Conservation (phyloP, 2,113 vertebrate genomes). For the Megalops atlanticus region DNA sequence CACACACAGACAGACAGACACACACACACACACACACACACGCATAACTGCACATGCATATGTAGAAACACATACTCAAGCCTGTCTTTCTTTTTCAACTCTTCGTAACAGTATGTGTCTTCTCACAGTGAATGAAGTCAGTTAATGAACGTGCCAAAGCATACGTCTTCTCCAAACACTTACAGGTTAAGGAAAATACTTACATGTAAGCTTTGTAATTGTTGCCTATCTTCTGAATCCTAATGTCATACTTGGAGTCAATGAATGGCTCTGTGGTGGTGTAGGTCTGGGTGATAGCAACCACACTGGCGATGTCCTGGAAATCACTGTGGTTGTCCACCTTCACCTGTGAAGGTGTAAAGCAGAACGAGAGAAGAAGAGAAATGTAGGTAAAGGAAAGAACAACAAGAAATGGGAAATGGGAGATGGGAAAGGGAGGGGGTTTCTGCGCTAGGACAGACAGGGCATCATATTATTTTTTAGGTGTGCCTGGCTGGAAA, state of each 20-base stretch:
- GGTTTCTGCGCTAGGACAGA: no score
- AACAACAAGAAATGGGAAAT: background rate
- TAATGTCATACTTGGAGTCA: conserved; percentile 97
- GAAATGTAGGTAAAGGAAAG: background rate
- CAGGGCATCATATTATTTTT: no score
- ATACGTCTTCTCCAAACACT: background rate
- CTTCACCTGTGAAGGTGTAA: conserved; percentile 80
- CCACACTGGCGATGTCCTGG: conserved; percentile 98
- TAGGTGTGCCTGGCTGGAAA: no score
- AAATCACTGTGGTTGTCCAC: conserved; percentile 98
- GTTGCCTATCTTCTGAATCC: conserved; percentile 94
- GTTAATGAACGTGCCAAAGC: no score
- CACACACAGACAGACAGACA: conserved; percentile 8
- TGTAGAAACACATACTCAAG: no score
- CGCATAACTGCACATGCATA: no score
- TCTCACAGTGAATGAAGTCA: background rate
- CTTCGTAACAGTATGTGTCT: background rate
- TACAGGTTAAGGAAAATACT: conserved; percentile 43
- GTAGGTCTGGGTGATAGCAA: conserved; percentile 97
- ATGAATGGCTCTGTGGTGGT: conserved; percentile 95
- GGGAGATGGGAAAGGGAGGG: background rate
- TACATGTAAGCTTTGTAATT: conserved; percentile 99
- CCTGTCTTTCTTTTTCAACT: no score
- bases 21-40: background rate
- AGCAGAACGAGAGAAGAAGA: conserved; percentile 11